Conservation (phyloP, 2,888 invertebrate species). For the Tetramorium bicarinatum region DNA sequence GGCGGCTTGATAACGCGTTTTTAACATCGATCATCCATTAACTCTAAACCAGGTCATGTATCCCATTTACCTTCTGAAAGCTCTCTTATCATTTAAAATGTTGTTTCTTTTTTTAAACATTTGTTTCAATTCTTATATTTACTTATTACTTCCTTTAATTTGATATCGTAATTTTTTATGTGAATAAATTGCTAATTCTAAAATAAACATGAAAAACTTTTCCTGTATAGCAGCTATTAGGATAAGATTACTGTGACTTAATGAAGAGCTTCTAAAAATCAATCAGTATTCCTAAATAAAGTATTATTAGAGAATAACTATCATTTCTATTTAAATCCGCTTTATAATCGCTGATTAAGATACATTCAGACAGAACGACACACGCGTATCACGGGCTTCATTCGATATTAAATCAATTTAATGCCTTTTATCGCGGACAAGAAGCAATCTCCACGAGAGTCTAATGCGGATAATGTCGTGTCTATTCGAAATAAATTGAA, state of each 20-base stretch:
- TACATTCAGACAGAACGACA: constrained; percentile 24
- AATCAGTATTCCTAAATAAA: neutral
- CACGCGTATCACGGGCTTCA: constrained; percentile 1
- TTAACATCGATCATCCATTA: constrained; percentile 46
- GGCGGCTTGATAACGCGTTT: neutral
- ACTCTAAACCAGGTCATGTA: neutral
- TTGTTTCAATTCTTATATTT: neutral
- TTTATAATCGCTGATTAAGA: constrained; percentile 45
- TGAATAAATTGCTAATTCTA: neutral
- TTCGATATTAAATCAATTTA: constrained; percentile 54
- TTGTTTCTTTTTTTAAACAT: neutral
- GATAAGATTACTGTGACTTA: neutral
- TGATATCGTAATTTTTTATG: neutral
- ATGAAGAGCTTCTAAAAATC: neutral
- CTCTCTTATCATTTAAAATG: neutral
- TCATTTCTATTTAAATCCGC: constrained; percentile 31
- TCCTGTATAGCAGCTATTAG: neutral
- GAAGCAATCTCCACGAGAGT: constrained; percentile 38
- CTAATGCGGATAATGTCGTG: constrained; percentile 48
- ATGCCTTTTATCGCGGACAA: constrained; percentile 49
- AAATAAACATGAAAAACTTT: neutral
- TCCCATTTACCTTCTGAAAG: neutral
- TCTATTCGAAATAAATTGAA: constrained; percentile 54
- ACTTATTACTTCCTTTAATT: neutral
- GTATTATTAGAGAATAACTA: neutral